Conservation (phyloP, 92 coral and sea anemone genomes). For the Epizoanthus fatuus region DNA sequence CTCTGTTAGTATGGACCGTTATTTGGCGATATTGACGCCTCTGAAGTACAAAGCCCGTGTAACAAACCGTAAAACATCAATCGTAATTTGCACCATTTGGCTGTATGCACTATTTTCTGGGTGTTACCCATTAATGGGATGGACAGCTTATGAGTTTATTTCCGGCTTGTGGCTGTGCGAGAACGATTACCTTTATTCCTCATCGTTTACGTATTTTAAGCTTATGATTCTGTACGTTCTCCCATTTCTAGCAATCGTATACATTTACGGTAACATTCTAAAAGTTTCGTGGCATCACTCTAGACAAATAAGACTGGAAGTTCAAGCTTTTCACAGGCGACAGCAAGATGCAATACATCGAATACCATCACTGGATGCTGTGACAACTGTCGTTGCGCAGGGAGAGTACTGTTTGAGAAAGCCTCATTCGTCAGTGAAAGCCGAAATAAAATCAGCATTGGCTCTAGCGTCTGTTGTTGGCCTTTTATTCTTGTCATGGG, state of each 20-base stretch:
- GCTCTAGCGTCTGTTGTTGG: constrained; percentile 83
- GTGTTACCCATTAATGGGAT: constrained; percentile 77
- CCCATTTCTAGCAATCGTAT: constrained; percentile 74
- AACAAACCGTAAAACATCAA: constrained; percentile 59
- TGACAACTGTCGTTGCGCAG: constrained; percentile 44
- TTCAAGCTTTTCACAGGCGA: constrained; percentile 72
- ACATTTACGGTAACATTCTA: constrained; percentile 76
- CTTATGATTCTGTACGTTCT: constrained; percentile 73
- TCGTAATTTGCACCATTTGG: constrained; percentile 68
- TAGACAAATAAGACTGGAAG: constrained; percentile 84
- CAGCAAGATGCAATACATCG: constrained; percentile 39
- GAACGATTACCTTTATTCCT: constrained; percentile 47
- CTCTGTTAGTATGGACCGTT: constrained; percentile 85
- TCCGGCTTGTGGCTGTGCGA: constrained; percentile 91
- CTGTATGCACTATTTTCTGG: constrained; percentile 69
- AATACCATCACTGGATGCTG: constrained; percentile 29
- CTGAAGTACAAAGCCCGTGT: constrained; percentile 86
- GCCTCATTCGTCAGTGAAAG: constrained; percentile 81
- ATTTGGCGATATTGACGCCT: constrained; percentile 81
- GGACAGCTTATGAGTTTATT: constrained; percentile 68
- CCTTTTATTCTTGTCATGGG: constrained; percentile 80
- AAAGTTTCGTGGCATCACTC: constrained; percentile 84
- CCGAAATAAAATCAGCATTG: constrained; percentile 84
- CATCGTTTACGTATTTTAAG: constrained; percentile 79
- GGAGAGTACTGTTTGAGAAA: constrained; percentile 90